These are phyloP conservation scores for Drosophila yooni DNA, from an alignment of 2,888 invertebrate genomes.

Conservation along the genomic window DNA sequence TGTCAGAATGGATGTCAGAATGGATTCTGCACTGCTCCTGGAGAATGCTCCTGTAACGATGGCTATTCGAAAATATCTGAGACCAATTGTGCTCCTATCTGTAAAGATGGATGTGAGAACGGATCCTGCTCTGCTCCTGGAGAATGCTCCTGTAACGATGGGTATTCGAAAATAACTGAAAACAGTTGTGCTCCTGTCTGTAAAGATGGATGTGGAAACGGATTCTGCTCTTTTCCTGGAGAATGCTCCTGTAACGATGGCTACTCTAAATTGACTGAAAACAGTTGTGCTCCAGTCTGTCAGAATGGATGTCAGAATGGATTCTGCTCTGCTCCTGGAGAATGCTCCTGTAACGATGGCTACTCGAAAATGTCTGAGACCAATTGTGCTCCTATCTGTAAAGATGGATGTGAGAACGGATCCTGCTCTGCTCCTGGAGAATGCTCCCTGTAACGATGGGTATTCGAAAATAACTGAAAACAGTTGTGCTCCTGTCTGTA, in stretches of 20 bases:
- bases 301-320: constrained; percentile 15
- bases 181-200: constrained; percentile 23
- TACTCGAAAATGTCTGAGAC: constrained; percentile 10
- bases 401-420: constrained; percentile 24
- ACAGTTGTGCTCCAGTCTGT: constrained; percentile 18
- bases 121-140: constrained; percentile 16
- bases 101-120: constrained; percentile 13
- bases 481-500: neutral
- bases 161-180: no score
- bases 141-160: constrained; percentile 18
- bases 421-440: constrained; percentile 17
- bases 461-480: no score
- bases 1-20: constrained; percentile 74
- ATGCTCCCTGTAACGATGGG: no score
- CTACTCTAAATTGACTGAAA: neutral
- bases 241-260: constrained; percentile 16
- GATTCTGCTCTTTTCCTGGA: constrained; percentile 20
- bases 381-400: constrained; percentile 36
- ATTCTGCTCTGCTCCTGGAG: constrained; percentile 23
- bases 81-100: constrained; percentile 20
- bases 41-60: constrained; percentile 22
- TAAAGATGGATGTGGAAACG: constrained; percentile 20
- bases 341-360: constrained; percentile 63
- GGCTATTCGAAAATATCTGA: neutral
- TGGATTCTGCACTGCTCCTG: constrained; percentile 35